These are phyloP conservation scores for Drosophila pseudotalamancana DNA, from an alignment of 2,888 invertebrate genomes.

Conservation along the genomic window DNA sequence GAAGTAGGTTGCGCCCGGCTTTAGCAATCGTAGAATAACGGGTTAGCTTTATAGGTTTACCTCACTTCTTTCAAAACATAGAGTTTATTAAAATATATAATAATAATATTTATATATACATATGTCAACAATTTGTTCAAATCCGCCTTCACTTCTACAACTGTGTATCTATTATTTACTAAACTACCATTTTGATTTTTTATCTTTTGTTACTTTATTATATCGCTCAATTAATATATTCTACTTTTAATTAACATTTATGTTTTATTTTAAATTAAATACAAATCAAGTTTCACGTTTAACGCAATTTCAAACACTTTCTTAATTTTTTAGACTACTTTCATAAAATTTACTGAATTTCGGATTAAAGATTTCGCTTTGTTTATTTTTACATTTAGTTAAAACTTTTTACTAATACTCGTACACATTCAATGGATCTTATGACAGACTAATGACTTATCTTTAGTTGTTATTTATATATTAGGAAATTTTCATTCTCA, in stretches of 20 bases:
- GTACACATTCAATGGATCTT: constrained; percentile 61
- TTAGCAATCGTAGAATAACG: too few relatives aligned
- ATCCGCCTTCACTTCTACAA: too few relatives aligned
- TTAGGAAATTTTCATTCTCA: constrained; percentile 49
- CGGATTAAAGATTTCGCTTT: constrained; percentile 20
- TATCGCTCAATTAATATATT: constrained; percentile 14
- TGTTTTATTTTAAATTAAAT: constrained; percentile 60
- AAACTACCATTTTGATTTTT: background rate
- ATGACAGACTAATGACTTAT: constrained; percentile 76
- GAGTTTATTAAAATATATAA: too few relatives aligned
- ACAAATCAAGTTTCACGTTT: constrained; percentile 51
- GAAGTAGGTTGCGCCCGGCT: too few relatives aligned
- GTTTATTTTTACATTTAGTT: constrained; percentile 60
- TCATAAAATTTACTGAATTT: constrained; percentile 16
- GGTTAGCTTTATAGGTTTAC: too few relatives aligned
- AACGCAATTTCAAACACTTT: constrained; percentile 46
- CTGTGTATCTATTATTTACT: too few relatives aligned
- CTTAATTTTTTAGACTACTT: constrained; percentile 36
- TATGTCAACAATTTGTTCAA: too few relatives aligned
- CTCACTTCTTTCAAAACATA: too few relatives aligned
- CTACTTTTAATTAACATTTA: constrained; percentile 26
- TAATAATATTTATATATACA: too few relatives aligned
- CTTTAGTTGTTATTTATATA: constrained; percentile 61
- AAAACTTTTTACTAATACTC: constrained; percentile 61
- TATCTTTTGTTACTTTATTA: constrained; percentile 41